Base-by-base conservation (phyloP, 2,797 vertebrate species). In the Helarctos malayanus region DNA sequence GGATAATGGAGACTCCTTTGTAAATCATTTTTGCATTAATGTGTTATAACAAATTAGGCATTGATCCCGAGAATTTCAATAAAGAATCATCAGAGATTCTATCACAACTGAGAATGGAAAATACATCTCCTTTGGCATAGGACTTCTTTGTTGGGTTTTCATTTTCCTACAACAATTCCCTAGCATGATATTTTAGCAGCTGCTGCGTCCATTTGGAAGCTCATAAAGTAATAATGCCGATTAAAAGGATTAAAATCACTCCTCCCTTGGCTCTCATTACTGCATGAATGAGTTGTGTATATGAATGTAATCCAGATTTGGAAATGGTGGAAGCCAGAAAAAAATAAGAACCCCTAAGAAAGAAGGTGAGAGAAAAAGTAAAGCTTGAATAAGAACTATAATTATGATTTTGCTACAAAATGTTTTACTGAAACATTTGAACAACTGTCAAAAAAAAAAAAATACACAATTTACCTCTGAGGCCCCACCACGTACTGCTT, bases 251-350 rank as follows among this genome's bases (percentile, higher is more conserved):
- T 96, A 93, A 93, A 92, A 92, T 94, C 78, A 57, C 84, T 80
- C 87, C 94, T 89, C 92, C 73, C 47, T 89, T 95, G 92, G 89
- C 92, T 75, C 35, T 85, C 27, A 68, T 82, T 90, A 35, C 29
- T 87, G 49, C 38, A 38, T 38, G 76, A 97, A 86, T 83, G 83
- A 90, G 47, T 65, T 85, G 23, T 18, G 52, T 63, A 41, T 90
- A 76, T 92, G 87, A 96, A 82, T 82, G 23, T 19, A 94, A 86
- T 95, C 89, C 97, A 97, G 87, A 91, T 86, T 68, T 18, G 10
- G 73, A 95, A 88, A 89, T 47, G 35, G 38, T 73, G 38, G 57
- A 76, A 96, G 95, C 97, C 97, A 98, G 97, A 92, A 96, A 96
- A 96, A 97, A 97, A 94, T 49, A 95, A 75, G 89, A 95, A 88